Base-by-base conservation (phyloP, 2,888 invertebrate species). In the Cryptocheilus praepositus region DNA sequence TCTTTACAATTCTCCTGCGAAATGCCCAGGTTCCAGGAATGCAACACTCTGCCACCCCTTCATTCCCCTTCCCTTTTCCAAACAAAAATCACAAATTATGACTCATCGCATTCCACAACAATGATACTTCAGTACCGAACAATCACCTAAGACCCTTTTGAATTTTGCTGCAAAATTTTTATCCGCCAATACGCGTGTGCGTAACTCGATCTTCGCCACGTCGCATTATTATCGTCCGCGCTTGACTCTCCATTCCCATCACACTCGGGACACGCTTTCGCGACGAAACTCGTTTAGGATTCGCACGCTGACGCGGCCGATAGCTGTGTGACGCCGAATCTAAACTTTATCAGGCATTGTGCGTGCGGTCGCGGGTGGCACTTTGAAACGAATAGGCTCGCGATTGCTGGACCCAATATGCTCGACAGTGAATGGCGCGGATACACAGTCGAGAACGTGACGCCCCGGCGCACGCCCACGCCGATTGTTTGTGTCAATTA, bases 401-500 rank as follows among this genome's bases (percentile, higher is more conserved):
- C 77, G 76, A 83, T 83, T 80, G 79, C 55, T 28, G 57, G 43
- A 11, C 57, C 21, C 21, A 22, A 53, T 53, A 53, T 7, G 25
- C 2, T 25, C 22, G 25, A 53, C 22, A 7, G 8, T 53, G 59
- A 61, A 46, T 53, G 57, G 21, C 21, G 36, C 51, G 67, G 62
- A 36, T 25, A 5, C 25, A 43, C 61, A 44, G 57, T 46, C 68
- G 36, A 25, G 19, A 19, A 57, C 57, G 57, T 46, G 57, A 44
- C 46, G 22, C 58, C 25, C 58, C 21, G 25, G 16, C 25, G 44
- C 45, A 46, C 58, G n/a, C 7, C 45, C 25, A 16, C 51, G 36
- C 36, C 76, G 76, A 81, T 83, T 83, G 82, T 85, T 83, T 78
- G 78, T 81, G 78, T 81, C 83, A 85, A 87, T 87, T 85, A 85